phyloP scores from a whole-genome alignment of 2,888 invertebrate species.

The Schizaphis graminum region DNA sequence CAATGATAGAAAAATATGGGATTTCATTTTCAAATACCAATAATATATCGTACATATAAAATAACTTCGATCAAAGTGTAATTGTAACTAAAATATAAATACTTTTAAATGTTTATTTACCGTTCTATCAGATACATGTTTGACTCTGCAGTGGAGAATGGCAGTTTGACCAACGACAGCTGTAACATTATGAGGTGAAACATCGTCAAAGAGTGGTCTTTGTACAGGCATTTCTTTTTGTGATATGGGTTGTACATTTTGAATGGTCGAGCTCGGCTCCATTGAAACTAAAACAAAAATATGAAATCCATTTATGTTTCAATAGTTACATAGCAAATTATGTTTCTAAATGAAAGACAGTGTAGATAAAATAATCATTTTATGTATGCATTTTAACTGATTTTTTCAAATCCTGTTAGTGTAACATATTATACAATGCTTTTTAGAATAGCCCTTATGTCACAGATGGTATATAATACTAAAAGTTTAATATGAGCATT shows the following conservation, averaged over 20 bases:
- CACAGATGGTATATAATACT: background rate
- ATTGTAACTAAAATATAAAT: background rate
- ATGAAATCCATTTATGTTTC: background rate
- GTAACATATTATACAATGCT: background rate
- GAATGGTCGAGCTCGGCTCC: slow-evolving; percentile 36
- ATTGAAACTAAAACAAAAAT: slow-evolving; percentile 53
- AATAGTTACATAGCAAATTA: background rate
- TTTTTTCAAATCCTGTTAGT: background rate
- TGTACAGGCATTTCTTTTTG: slow-evolving; percentile 30
- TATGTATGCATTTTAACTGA: background rate
- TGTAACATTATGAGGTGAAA: slow-evolving; percentile 85
- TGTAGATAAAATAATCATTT: background rate
- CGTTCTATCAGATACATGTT: slow-evolving; percentile 88
- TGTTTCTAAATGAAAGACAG: background rate
- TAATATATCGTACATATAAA: background rate
- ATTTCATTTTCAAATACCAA: background rate
- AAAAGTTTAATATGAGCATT: background rate
- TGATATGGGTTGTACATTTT: slow-evolving; percentile 54
- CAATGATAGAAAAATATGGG: background rate
- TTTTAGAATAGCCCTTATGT: background rate
- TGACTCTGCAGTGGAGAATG: slow-evolving; percentile 84
- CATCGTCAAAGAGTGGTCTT: slow-evolving; percentile 86
- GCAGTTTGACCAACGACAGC: slow-evolving; percentile 87
- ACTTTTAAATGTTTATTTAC: slow-evolving; percentile 73
- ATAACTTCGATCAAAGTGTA: background rate